These are phyloP conservation scores for Wiebesia pumilae DNA, from an alignment of 1,140 invertebrate species.

Conservation along the genomic window DNA sequence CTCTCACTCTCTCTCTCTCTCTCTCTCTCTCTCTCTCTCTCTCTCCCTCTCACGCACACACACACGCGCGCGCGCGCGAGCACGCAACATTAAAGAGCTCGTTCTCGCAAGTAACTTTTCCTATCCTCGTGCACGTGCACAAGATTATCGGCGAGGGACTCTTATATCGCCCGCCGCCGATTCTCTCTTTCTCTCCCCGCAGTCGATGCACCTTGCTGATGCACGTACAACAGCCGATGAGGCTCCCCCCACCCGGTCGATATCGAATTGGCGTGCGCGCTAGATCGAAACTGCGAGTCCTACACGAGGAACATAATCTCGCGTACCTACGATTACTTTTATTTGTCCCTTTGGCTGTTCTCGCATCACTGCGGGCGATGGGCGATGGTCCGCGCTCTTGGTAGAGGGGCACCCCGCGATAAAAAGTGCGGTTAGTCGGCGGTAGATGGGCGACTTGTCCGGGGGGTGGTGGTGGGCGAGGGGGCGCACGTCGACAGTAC, in stretches of 20 bases:
- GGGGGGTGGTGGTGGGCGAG: background rate
- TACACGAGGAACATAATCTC: constrained; percentile 9
- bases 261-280: constrained; percentile 8
- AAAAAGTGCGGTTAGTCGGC: background rate
- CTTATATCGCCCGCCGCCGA: background rate
- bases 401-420: constrained; percentile 10
- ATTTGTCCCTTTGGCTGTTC: background rate
- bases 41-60: no score
- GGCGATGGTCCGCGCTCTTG: background rate
- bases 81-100: no score
- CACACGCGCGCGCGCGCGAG: no score
- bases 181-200: background rate
- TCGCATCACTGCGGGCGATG: constrained; percentile 23
- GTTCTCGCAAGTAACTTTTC: background rate
- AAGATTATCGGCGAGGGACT: constrained; percentile 39
- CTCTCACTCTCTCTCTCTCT: background rate
- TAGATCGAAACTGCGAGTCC: background rate
- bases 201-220: background rate
- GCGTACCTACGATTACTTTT: background rate
- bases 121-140: constrained; percentile 9
- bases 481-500: constrained; percentile 55
- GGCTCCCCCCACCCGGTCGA: background rate
- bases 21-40: background rate
- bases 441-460: background rate
- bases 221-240: background rate